Conservation (phyloP, 2,797 vertebrate species). For the Argentina silus region DNA sequence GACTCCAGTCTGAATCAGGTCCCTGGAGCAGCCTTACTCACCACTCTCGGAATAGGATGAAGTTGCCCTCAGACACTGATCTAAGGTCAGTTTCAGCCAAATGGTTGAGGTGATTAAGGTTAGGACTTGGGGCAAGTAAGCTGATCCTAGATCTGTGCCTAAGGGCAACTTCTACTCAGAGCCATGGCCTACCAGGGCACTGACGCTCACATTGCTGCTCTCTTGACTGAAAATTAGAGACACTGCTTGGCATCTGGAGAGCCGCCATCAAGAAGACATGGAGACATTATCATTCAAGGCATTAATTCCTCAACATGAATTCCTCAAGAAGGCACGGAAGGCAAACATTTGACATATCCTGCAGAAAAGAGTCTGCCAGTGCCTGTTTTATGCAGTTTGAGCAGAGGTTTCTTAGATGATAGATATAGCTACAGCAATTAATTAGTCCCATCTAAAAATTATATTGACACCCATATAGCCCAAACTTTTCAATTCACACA, state of each 20-base stretch:
- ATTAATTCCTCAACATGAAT: neutral
- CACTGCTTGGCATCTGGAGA: neutral
- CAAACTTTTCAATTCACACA: neutral
- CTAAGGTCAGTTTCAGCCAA: constrained; percentile 38
- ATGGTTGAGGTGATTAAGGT: constrained; percentile 18
- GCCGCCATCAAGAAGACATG: neutral
- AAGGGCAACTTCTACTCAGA: constrained; percentile 52
- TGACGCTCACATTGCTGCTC: neutral
- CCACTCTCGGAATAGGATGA: constrained; percentile 45
- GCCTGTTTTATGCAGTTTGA: neutral
- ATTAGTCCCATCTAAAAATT: neutral
- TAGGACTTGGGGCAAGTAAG: constrained; percentile 8
- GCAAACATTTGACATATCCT: neutral
- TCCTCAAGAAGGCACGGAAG: neutral
- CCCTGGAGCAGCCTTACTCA: constrained; percentile 51
- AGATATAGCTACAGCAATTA: neutral
- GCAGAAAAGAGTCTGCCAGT: neutral
- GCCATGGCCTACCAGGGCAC: constrained; percentile 34
- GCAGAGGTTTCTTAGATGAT: neutral
- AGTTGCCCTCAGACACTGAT: constrained; percentile 44
- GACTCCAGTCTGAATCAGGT: constrained; percentile 42
- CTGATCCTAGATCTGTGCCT: constrained; percentile 10
- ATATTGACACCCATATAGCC: neutral
- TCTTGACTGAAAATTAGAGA: neutral
- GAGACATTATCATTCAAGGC: neutral